Evolutionary conservation across 1,140 invertebrate species (phyloP), one percentile per base, ranked within the genome.

Genomic region (Temnothorax curvispinosus): DNA sequence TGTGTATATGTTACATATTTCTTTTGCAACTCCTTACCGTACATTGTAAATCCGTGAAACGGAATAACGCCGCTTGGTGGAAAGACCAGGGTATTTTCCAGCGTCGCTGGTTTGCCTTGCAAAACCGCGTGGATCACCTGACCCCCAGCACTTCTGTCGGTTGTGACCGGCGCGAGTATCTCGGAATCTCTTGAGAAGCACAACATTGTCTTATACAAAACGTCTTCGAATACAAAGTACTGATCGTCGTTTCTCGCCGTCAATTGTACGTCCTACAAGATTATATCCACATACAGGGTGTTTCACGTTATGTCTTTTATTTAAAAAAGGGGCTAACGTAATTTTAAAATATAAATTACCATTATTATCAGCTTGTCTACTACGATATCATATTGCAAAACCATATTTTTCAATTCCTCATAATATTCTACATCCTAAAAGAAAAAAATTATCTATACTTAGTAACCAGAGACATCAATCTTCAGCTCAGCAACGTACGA

Each of bases 21-120:
- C 13, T 21, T 50, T n/a, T 27, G 11, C 27, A 62, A 11, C 4
- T 50, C 15, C 96, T 96, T 96, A 98, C 98, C 98, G 95, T 99
- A 99, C 99, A 99, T 99, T 9, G 98, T 98, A 93, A 99, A 99
- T 1, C 99, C 99, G 94, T 99, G 98, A 94, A 99, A 99, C 8
- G 99, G 99, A 91, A 99, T 98, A 21, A 99, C 97, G 6, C 98
- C 99, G 95, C 98, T 99, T 0, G 99, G 99, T 18, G 99, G 99
- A 93, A 98, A 99, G 35, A 97, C 96, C n/a, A 98, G 97, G 32
- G 96, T 96, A 87, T 96, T 97, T 87, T 97, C 97, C 11, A 96
- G 92, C 7, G 96, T 96, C 4, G 96, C 96, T 56, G 96, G 96
- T 93, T 97, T 97, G n/a, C 97, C 97, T 95, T 98, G 98, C 0